phyloP scores from a whole-genome alignment of 2,113 vertebrate genomes.

The Illadopsis cleaveri region DNA sequence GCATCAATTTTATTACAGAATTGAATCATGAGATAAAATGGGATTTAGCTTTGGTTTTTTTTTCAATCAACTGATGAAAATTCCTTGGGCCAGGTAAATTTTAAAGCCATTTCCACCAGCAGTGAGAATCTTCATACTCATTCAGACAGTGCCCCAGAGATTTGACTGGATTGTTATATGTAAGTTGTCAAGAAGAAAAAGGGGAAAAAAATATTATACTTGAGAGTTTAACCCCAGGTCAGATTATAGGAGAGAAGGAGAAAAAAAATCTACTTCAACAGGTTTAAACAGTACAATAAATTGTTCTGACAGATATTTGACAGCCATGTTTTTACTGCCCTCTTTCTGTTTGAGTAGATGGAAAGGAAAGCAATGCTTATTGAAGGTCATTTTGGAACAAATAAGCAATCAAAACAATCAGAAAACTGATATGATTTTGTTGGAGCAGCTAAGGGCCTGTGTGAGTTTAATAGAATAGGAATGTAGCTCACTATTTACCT shows the following conservation, averaged over 20 bases:
- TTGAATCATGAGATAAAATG: not conserved
- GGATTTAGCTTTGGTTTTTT: not conserved
- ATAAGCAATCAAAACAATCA: conserved; percentile 45
- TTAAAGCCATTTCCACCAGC: not conserved
- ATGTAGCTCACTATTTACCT: not conserved
- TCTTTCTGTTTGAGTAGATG: conserved; percentile 27
- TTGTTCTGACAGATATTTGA: conserved; percentile 65
- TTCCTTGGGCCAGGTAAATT: not conserved
- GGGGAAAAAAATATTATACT: not conserved
- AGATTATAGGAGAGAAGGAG: conserved; percentile 19
- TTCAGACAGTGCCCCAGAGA: not conserved
- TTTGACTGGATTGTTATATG: conserved; percentile 25
- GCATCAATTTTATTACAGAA: not conserved
- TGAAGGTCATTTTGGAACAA: conserved; percentile 35
- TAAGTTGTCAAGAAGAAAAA: conserved; percentile 39
- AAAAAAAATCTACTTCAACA: conserved; percentile 4
- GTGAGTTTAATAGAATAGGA: not conserved
- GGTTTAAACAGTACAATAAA: conserved; percentile 55
- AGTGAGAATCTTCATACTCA: not conserved
- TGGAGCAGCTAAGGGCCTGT: not conserved
- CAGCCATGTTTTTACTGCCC: conserved; percentile 53
- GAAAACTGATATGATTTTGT: not conserved
- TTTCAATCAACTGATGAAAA: not conserved
- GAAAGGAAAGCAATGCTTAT: conserved; percentile 35
- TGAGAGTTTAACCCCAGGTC: conserved; percentile 39